A percentile compares a stretch with the other conserved stretches of the same genome.
These are phyloP conservation scores for Merodon equestris DNA, from an alignment of 2,888 invertebrate genomes.

Conservation along the genomic window DNA sequence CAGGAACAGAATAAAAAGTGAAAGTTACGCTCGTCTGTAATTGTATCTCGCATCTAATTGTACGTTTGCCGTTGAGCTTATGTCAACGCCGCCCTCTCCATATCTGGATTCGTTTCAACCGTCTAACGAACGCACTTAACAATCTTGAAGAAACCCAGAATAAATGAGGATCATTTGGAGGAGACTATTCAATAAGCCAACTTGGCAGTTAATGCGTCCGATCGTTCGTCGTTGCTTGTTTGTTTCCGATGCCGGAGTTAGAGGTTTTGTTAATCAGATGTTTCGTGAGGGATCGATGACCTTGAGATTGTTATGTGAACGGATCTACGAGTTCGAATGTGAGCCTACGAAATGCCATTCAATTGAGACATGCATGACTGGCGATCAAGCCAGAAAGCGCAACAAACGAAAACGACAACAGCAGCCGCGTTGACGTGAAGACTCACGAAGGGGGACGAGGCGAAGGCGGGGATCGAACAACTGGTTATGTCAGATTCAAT, in stretches of 20 bases:
- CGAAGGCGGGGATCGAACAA: conserved; percentile 27
- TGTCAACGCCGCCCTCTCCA: conserved; percentile 45
- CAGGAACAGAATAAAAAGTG: conserved; percentile 58
- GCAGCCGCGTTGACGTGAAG: conserved; percentile 10
- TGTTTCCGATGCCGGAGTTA: conserved; percentile 45
- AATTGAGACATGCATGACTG: conserved; percentile 67
- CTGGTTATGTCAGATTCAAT: conserved; percentile 68
- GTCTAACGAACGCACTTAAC: conserved; percentile 33
- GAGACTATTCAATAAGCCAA: conserved; percentile 13
- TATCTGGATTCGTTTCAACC: not conserved
- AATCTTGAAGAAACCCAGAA: conserved; percentile 27
- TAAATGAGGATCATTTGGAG: conserved; percentile 16
- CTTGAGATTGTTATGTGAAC: conserved; percentile 62
- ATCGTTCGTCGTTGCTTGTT: conserved; percentile 29
- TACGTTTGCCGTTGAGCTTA: conserved; percentile 28
- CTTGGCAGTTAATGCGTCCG: conserved; percentile 10
- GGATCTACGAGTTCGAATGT: conserved; percentile 27
- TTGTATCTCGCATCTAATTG: conserved; percentile 47
- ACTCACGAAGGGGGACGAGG: conserved; percentile 33
- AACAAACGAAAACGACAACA: conserved; percentile 18
- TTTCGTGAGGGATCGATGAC: conserved; percentile 63
- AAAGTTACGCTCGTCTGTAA: conserved; percentile 54
- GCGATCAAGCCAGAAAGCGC: conserved; percentile 33
- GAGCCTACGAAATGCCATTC: conserved; percentile 37
- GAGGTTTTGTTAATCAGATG: conserved; percentile 61